Evolutionary conservation across 2,888 invertebrate species (phyloP), one percentile per base, ranked within the genome.

Genomic region (Parochlus steinenii): DNA sequence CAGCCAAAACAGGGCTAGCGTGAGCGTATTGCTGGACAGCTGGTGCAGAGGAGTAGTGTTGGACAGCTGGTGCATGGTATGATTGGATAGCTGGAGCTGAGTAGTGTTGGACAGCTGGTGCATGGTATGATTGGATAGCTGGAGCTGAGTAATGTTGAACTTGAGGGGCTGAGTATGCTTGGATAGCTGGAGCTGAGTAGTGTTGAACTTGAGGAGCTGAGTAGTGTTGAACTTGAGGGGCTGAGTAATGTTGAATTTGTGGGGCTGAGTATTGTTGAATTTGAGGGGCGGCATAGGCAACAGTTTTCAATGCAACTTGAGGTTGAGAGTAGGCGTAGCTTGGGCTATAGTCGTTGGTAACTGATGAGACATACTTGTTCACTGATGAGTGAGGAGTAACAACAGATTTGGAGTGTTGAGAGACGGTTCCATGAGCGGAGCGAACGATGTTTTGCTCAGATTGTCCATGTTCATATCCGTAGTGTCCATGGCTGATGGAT

Each of bases 321-420:
- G 33, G 17, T 25, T 24, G 33, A n/a, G 26, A 26, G 11, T 36
- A 36, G 12, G 36, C 16, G 12, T 30, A 17, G 10, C 24, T 30
- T n/a, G 29, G 29, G 30, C 24, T 24, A 12, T 30, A 29, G 26
- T 32, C 32, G 14, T 22, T 36, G n/a, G 30, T 31, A 10, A 37
- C 25, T 19, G 33, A 33, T 8, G 39, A 37, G 31, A 37, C 39
- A 20, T 36, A 41, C 37, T 41, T 41, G 14, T 33, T 36, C n/a
- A 41, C 37, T 17, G 28, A 25, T 22, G 39, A 39, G n/a, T 31
- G 26, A 31, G 40, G 40, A 5, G 40, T 39, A 4, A 33, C 33
- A 12, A 41, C 31, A 8, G 37, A 27, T 22, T 41, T 41, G 15
- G 37, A 36, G 25, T 36, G 31, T 14, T 41, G 40, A 25, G 38